A percentile compares a stretch with the other conserved stretches of the same genome.
phyloP scores from a whole-genome alignment of 2,113 vertebrate species.

The Oreochromis tanganicae region DNA sequence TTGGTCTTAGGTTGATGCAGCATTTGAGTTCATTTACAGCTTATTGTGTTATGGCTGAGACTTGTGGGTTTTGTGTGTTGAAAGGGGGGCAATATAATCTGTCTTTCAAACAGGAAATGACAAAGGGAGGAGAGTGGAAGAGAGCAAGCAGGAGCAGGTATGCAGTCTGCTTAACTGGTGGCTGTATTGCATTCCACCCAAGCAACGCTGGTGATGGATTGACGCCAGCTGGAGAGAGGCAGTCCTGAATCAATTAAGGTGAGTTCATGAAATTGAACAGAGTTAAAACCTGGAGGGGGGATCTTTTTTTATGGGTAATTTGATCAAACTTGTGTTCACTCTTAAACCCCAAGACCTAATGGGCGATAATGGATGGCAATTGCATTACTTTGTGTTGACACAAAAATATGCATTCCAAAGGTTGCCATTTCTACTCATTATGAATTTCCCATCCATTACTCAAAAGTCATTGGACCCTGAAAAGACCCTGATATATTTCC shows the following conservation, averaged over 20 bases:
- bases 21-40: conserved; percentile 57
- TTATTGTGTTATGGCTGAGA: conserved; percentile 46
- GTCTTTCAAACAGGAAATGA: conserved; percentile 65
- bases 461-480: neutral
- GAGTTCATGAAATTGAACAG: conserved; percentile 66
- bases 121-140: conserved; percentile 12
- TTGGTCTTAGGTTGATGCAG: conserved; percentile 29
- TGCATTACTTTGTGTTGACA: conserved; percentile 3
- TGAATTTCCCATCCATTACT: neutral
- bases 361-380: conserved; percentile 36
- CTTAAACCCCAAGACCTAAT: conserved; percentile 10
- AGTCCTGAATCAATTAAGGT: conserved; percentile 68
- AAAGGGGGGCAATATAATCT: conserved; percentile 62
- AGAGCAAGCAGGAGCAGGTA: conserved; percentile 31
- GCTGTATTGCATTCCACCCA: conserved; percentile 56
- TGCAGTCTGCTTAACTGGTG: conserved; percentile 28
- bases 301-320: conserved; percentile 45
- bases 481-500: neutral
- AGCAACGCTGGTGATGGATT: conserved; percentile 62
- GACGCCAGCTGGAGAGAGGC: conserved; percentile 63
- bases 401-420: conserved; percentile 9
- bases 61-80: conserved; percentile 26
- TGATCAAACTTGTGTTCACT: conserved; percentile 45
- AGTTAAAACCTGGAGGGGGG: conserved; percentile 24
- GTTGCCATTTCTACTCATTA: neutral